Conservation (phyloP, 2,113 vertebrate species). For the Ursus arctos region DNA sequence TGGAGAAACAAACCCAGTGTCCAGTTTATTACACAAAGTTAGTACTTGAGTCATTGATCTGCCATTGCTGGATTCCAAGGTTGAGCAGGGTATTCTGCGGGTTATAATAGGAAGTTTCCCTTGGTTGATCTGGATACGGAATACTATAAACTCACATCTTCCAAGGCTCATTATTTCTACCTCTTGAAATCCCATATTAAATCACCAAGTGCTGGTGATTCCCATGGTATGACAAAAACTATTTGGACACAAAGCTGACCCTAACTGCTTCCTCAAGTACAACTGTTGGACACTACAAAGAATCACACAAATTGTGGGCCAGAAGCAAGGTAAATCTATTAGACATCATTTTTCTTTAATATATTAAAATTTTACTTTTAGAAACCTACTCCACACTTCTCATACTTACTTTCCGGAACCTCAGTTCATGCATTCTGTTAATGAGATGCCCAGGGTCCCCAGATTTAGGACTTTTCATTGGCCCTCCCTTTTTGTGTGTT, state of each 20-base stretch:
- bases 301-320: not conserved
- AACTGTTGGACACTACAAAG: not conserved
- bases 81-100: not conserved
- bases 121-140: not conserved
- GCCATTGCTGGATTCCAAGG: not conserved
- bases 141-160: not conserved
- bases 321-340: slow-evolving; percentile 22
- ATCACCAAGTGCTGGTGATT: not conserved
- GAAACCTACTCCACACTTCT: not conserved
- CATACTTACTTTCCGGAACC: not conserved
- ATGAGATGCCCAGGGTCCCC: not conserved
- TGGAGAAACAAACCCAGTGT: not conserved
- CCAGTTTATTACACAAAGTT: not conserved
- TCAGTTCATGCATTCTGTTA: not conserved
- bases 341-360: not conserved
- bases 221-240: not conserved
- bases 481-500: not conserved
- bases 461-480: not conserved
- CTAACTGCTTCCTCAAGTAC: not conserved
- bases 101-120: not conserved
- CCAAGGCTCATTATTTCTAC: not conserved
- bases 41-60: not conserved
- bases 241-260: not conserved
- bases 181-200: slow-evolving; percentile 23
- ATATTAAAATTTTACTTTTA: slow-evolving; percentile 2